Base-by-base conservation (phyloP, 2,888 invertebrate genomes). In the Phaonia tiefii region DNA sequence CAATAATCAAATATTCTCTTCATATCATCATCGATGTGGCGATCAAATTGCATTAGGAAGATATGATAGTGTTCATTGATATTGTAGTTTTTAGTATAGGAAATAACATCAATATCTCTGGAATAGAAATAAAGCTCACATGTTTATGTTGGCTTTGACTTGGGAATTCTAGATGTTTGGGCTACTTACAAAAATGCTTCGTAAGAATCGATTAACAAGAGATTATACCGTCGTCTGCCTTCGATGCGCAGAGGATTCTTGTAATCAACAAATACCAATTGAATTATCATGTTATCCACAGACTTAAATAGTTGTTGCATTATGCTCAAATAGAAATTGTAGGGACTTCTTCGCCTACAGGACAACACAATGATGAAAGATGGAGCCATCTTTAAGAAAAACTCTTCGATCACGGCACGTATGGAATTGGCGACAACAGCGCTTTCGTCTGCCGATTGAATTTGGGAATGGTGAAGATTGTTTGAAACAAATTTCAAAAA, bases 41-140 rank as follows among this genome's bases (percentile, higher is more conserved):
- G 79, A 66, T 88, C 88, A 0, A 83, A 49, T 0, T 81, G 88
- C 63, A 73, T 86, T 25, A 88, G 80, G 15, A 89, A 86, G 0
- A 88, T 87, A 20, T 86, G 85, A 39, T 89, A 89, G 66, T 83
- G 84, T 72, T 88, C 87, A 11, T 86, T 88, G 74, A 84, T 84
- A 56, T 87, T 84, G 66, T 87, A 87, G 2, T 85, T 82, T 2
- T 72, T 25, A 0, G 86, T 83, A 73, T 87, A 83, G 1, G 84
- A 58, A 54, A 84, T 85, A 22, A 86, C 75, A 31, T 87, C 86
- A 46, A 86, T 85, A 10, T 78, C 77, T 26, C 78, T 81, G 51
- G 10, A 66, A 65, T 1, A 46, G n/a, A n/a, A n/a, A n/a, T n/a
- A 60, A 2, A 1, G 20, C 26, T 15, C 5, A n/a, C 49, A 5